Conservation (phyloP, 2,888 invertebrate species). For the Podabrus alpinus region DNA sequence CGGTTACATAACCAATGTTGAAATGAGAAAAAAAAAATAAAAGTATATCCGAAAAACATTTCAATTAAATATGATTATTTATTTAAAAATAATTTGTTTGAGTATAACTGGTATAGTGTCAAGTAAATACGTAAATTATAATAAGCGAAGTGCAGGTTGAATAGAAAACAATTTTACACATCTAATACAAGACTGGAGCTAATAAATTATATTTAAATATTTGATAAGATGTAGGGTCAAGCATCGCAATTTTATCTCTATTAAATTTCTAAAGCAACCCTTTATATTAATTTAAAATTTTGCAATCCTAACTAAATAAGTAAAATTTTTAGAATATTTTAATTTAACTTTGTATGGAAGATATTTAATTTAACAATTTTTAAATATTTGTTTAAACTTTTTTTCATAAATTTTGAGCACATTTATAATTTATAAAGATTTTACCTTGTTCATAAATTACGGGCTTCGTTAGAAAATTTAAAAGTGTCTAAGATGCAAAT, state of each 20-base stretch:
- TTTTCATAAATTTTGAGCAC: conserved; percentile 1
- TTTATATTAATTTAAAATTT: neutral
- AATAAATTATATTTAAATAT: neutral
- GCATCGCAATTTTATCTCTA: neutral
- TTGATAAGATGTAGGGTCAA: neutral
- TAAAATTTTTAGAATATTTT: neutral
- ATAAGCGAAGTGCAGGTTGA: neutral
- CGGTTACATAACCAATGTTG: too few relatives aligned
- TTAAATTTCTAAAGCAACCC: neutral
- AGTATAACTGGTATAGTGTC: neutral
- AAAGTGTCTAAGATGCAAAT: conserved; percentile 41
- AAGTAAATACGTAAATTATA: neutral
- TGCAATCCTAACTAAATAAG: neutral
- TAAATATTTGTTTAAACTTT: neutral
- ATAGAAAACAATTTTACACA: neutral
- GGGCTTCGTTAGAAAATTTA: conserved; percentile 22
- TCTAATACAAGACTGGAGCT: neutral
- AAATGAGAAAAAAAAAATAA: neutral
- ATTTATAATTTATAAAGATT: conserved; percentile 14
- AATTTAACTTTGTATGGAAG: neutral
- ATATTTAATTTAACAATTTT: neutral
- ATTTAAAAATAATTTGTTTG: neutral
- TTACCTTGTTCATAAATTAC: conserved; percentile 20
- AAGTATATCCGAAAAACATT: neutral
- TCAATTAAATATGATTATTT: neutral